Evolutionary conservation across 2,797 vertebrate genomes (phyloP).

Genomic region (Hybognathus amarus): DNA sequence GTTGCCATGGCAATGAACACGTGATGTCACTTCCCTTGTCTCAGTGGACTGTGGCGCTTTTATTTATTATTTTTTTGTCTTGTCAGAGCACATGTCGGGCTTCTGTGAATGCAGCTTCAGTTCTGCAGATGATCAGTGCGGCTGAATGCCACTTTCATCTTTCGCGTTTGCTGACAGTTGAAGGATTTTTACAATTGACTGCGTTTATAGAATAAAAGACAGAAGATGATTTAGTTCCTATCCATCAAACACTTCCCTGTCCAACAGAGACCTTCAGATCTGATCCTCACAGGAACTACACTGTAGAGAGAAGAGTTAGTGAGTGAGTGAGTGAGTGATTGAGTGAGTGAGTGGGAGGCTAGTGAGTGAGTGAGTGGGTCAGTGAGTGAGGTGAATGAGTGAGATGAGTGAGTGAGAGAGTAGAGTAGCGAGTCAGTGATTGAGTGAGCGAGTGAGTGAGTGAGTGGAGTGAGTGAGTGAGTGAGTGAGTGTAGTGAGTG

Average conservation of each 20-base stretch:
- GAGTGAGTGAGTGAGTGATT: too few species aligned
- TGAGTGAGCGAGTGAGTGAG: too few species aligned
- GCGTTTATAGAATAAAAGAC: not conserved
- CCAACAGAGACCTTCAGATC: not conserved
- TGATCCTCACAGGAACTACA: not conserved
- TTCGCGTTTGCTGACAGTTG: not conserved
- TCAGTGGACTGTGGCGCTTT: conserved; percentile 41
- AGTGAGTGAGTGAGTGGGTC: too few species aligned
- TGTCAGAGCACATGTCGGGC: conserved; percentile 26
- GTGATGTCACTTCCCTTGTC: conserved; percentile 53
- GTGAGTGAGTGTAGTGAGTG: too few species aligned
- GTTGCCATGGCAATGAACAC: conserved; percentile 57
- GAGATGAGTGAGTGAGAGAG: too few species aligned
- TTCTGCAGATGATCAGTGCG: not conserved
- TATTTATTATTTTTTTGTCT: conserved; percentile 51
- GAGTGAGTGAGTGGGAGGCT: too few species aligned
- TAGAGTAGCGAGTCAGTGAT: too few species aligned
- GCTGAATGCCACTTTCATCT: not conserved
- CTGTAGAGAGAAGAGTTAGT: too few species aligned
- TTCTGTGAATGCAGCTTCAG: not conserved
- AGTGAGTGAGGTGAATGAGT: too few species aligned
- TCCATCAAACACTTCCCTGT: not conserved
- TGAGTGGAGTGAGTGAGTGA: too few species aligned
- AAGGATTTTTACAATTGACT: not conserved
- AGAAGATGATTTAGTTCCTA: not conserved